Evolutionary conservation across 1,140 invertebrate species (phyloP).

Genomic region (Halictus rubicundus): DNA sequence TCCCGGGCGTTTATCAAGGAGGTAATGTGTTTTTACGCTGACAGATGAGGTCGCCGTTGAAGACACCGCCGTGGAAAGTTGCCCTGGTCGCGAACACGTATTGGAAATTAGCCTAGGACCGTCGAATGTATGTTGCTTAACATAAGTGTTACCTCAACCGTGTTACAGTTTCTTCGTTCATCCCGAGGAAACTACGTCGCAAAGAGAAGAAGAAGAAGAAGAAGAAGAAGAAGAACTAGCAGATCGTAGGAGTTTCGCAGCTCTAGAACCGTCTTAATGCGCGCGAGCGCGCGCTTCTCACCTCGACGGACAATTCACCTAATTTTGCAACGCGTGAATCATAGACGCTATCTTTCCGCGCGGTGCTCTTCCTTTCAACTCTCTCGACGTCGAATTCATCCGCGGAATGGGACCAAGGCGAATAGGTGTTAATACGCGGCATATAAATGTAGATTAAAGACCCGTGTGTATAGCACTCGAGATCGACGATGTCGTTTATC

Average conservation of each 20-base stretch:
- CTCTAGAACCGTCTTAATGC: background rate
- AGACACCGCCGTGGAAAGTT: background rate
- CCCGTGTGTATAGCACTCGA: no score
- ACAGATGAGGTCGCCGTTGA: background rate
- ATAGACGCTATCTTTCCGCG: slow-evolving; percentile 20
- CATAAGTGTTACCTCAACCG: no score
- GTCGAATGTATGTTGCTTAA: background rate
- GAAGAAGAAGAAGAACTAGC: no score
- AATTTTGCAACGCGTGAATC: slow-evolving; percentile 41
- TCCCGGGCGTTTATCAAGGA: background rate
- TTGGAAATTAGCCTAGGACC: background rate
- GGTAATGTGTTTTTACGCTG: background rate
- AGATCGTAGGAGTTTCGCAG: background rate
- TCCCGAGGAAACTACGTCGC: background rate
- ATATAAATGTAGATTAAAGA: no score
- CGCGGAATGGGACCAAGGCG: background rate
- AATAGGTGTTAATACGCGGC: background rate
- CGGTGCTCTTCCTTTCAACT: slow-evolving; percentile 13
- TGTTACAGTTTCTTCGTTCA: background rate
- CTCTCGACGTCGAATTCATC: background rate
- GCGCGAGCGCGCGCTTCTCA: slow-evolving; percentile 13
- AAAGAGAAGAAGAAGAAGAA: background rate
- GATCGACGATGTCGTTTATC: no score
- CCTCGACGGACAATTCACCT: slow-evolving; percentile 13
- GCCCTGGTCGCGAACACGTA: background rate